Conservation (phyloP, 2,888 invertebrate genomes). For the Metallyticus violacea region DNA sequence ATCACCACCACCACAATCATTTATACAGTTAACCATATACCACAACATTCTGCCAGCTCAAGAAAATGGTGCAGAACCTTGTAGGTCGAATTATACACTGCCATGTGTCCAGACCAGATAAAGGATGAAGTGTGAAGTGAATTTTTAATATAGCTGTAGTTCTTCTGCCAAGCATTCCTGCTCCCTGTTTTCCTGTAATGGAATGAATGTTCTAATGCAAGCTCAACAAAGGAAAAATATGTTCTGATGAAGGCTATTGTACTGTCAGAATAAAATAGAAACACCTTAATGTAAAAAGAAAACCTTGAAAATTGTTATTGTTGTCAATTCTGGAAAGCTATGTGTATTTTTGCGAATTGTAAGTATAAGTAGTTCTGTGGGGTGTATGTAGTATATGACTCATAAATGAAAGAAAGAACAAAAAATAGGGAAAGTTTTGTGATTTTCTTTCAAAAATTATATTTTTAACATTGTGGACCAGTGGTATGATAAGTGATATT, state of each 20-base stretch:
- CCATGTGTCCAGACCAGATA: not conserved
- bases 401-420: not conserved
- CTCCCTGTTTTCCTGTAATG: not conserved
- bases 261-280: not conserved
- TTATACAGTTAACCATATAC: not conserved
- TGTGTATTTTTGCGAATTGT: slow-evolving; percentile 4
- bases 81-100: slow-evolving; percentile 5
- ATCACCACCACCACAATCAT: not conserved
- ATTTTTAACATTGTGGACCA: slow-evolving; percentile 1
- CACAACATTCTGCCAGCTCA: not conserved
- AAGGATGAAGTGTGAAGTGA: not conserved
- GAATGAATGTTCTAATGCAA: not conserved
- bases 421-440: not conserved
- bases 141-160: slow-evolving; percentile 1
- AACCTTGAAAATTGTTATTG: not conserved
- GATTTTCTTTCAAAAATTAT: not conserved
- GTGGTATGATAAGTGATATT: not conserved
- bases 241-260: not conserved
- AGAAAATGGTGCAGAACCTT: slow-evolving; percentile 5
- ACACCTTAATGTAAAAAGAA: not conserved
- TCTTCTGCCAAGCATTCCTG: not conserved
- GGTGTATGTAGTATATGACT: not conserved
- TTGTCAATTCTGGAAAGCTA: not conserved
- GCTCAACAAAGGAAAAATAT: not conserved
- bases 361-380: not conserved